A percentile compares a stretch with the other conserved stretches of the same genome.
Conservation (phyloP, 2,888 invertebrate species). For the Oconnorella tubifera region DNA sequence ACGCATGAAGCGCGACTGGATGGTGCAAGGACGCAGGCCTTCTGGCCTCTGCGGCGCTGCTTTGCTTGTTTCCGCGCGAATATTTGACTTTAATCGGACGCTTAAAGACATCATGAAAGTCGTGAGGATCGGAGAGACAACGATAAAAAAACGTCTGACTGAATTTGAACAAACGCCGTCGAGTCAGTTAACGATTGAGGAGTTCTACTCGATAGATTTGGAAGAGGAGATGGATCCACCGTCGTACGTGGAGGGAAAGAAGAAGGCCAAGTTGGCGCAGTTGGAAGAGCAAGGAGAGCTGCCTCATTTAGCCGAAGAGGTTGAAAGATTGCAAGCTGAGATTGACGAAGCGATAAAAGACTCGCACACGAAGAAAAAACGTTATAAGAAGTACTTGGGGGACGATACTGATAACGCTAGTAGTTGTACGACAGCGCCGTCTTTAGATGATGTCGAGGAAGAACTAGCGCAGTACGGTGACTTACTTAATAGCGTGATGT, state of each 20-base stretch:
- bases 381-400: constrained; percentile 17
- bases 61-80: constrained; percentile 83
- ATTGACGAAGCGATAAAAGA: constrained; percentile 78
- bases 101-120: constrained; percentile 85
- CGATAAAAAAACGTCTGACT: constrained; percentile 78
- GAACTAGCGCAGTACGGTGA: constrained; percentile 27
- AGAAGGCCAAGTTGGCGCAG: constrained; percentile 68
- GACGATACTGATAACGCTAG: constrained; percentile 9
- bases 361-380: constrained; percentile 30
- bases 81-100: constrained; percentile 85
- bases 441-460: constrained; percentile 26
- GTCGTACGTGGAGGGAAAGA: constrained; percentile 83
- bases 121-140: constrained; percentile 91
- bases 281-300: constrained; percentile 46
- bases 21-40: constrained; percentile 91
- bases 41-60: constrained; percentile 99
- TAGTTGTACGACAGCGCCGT: constrained; percentile 19
- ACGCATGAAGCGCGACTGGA: constrained; percentile 96
- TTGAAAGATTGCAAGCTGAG: constrained; percentile 76
- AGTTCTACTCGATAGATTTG: constrained; percentile 93
- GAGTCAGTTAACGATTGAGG: constrained; percentile 86
- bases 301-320: constrained; percentile 57
- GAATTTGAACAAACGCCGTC: constrained; percentile 98
- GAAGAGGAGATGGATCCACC: constrained; percentile 96
- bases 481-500: constrained; percentile 2